Evolutionary conservation across 2,113 vertebrate species (phyloP).

Genomic region (Gracilinanus agilis): DNA sequence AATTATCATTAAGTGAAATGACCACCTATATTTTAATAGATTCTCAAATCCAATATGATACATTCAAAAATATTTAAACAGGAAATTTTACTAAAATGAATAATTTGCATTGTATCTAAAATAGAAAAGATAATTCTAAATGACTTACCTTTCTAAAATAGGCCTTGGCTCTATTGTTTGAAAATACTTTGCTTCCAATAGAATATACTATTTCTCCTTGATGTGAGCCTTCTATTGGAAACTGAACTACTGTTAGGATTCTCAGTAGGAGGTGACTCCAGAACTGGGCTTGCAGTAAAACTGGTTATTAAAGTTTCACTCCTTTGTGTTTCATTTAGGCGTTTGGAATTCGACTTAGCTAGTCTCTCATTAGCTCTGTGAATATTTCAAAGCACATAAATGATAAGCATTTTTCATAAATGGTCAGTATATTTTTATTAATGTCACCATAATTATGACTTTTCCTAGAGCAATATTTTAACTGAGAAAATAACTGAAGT

Average conservation of each 20-base stretch:
- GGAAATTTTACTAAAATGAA: not conserved
- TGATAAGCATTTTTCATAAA: conserved; percentile 4
- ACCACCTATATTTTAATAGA: no score
- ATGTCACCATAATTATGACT: conserved; percentile 2
- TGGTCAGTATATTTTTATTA: not conserved
- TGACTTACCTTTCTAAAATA: conserved; percentile 90
- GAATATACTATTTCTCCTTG: conserved; percentile 83
- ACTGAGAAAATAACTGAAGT: not conserved
- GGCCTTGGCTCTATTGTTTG: conserved; percentile 86
- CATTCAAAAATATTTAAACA: not conserved
- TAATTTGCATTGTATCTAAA: conserved; percentile 5
- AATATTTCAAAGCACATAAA: conserved; percentile 49
- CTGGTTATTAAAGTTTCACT: conserved; percentile 86
- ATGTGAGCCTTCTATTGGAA: conserved; percentile 81
- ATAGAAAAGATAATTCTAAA: not conserved
- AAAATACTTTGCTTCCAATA: conserved; percentile 60
- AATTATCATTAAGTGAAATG: no score
- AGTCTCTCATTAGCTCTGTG: conserved; percentile 89
- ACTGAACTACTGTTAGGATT: conserved; percentile 78
- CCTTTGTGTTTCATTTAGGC: conserved; percentile 86
- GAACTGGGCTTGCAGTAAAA: conserved; percentile 80
- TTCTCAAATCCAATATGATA: no score
- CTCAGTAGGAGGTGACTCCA: conserved; percentile 83
- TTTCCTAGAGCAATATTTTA: not conserved
- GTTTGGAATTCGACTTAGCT: conserved; percentile 86